phyloP scores from a whole-genome alignment of 2,888 invertebrate genomes.

The Cremastobaeus sp. region DNA sequence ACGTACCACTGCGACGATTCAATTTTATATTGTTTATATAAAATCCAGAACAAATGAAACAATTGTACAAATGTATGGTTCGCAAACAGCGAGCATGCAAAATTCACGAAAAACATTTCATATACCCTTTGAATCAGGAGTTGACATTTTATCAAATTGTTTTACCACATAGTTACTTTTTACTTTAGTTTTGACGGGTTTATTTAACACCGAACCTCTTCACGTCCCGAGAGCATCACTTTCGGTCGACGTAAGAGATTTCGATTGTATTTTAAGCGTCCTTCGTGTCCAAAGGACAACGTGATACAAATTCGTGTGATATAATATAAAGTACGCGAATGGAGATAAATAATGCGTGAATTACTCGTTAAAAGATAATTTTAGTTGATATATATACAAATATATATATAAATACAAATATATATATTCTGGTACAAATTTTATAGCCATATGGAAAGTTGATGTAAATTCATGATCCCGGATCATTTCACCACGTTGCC shows the following conservation, averaged over 20 bases:
- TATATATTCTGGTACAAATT: conserved; percentile 36
- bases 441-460: conserved; percentile 10
- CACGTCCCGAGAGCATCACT: conserved; percentile 5
- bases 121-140: neutral
- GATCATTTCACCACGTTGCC: neutral
- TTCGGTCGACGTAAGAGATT: conserved; percentile 24
- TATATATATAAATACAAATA: conserved; percentile 13
- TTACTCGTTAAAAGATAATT: conserved; percentile 39
- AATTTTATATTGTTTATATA: too few species aligned
- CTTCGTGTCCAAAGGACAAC: conserved; percentile 29
- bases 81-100: too few species aligned
- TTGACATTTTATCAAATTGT: neutral
- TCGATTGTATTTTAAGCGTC: conserved; percentile 40
- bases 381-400: conserved; percentile 22
- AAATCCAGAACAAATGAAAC: too few species aligned
- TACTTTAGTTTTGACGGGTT: conserved; percentile 12
- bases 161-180: conserved; percentile 9
- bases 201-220: conserved; percentile 11
- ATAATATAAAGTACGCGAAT: conserved; percentile 43
- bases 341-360: conserved; percentile 23
- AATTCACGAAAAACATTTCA: too few species aligned
- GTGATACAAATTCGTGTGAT: conserved; percentile 54
- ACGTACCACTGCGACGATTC: too few species aligned
- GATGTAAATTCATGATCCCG: neutral
- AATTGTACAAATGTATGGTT: too few species aligned